Evolutionary conservation across 2,888 invertebrate species (phyloP).

Genomic region (Acleris cristana): DNA sequence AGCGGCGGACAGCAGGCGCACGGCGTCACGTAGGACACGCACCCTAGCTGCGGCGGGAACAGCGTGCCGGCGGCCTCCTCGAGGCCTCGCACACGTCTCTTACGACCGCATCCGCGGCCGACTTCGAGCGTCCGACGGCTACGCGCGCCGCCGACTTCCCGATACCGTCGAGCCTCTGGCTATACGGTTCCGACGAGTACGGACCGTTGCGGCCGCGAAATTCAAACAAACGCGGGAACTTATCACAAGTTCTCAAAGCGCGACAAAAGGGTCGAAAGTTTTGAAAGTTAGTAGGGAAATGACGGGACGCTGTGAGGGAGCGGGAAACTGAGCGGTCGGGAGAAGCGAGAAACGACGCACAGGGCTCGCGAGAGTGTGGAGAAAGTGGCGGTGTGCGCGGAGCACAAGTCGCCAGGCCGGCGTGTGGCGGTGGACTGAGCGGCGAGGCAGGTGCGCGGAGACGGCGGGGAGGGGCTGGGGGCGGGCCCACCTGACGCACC

Average conservation of each 20-base stretch:
- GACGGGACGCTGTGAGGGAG: slow-evolving; percentile 66
- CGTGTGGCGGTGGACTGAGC: slow-evolving; percentile 72
- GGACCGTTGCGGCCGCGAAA: slow-evolving; percentile 46
- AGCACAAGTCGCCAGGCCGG: slow-evolving; percentile 78
- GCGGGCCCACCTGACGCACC: slow-evolving; percentile 82
- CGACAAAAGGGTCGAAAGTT: slow-evolving; percentile 58
- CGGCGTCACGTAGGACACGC: slow-evolving; percentile 82
- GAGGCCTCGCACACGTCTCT: slow-evolving; percentile 80
- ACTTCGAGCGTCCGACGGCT: slow-evolving; percentile 72
- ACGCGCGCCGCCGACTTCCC: slow-evolving; percentile 68
- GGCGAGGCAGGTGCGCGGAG: slow-evolving; percentile 76
- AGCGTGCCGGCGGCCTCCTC: slow-evolving; percentile 83
- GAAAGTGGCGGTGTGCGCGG: slow-evolving; percentile 81
- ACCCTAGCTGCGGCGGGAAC: slow-evolving; percentile 83
- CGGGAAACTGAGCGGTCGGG: slow-evolving; percentile 77
- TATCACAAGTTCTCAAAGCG: slow-evolving; percentile 58
- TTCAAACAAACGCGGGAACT: slow-evolving; percentile 61
- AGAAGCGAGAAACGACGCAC: slow-evolving; percentile 78
- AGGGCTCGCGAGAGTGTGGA: slow-evolving; percentile 81
- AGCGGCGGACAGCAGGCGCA: slow-evolving; percentile 80
- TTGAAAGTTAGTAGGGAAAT: slow-evolving; percentile 56
- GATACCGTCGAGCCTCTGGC: slow-evolving; percentile 43
- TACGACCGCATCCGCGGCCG: slow-evolving; percentile 81
- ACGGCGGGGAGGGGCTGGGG: slow-evolving; percentile 72
- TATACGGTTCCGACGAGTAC: slow-evolving; percentile 11